Conservation (phyloP, 2,797 vertebrate genomes). For the Gouania willdenowi region DNA sequence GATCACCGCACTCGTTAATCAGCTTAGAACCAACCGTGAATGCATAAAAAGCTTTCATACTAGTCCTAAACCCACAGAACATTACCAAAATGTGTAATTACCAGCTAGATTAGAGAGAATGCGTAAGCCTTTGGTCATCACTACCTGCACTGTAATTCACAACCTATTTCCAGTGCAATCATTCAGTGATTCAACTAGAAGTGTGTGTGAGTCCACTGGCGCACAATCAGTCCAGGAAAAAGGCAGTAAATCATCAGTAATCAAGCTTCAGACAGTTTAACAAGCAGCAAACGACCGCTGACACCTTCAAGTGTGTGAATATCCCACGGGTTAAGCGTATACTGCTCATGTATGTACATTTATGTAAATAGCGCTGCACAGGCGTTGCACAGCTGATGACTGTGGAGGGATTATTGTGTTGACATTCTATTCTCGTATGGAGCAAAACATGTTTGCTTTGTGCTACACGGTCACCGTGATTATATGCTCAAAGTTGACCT, state of each 20-base stretch:
- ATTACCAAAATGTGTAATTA: constrained; percentile 45
- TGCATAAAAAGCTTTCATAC: constrained; percentile 43
- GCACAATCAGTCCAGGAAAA: constrained; percentile 11
- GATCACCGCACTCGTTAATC: constrained; percentile 53
- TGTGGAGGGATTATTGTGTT: constrained; percentile 12
- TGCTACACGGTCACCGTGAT: constrained; percentile 24
- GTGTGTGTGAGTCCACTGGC: background rate
- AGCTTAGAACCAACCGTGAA: constrained; percentile 52
- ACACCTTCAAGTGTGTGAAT: background rate
- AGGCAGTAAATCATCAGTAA: constrained; percentile 28
- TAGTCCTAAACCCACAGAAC: constrained; percentile 39
- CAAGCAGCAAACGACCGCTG: background rate
- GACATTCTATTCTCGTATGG: constrained; percentile 9
- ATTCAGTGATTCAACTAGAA: constrained; percentile 1
- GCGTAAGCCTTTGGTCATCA: constrained; percentile 13
- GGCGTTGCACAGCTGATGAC: background rate
- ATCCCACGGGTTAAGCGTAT: constrained; percentile 2
- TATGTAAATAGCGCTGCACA: background rate
- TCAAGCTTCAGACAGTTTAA: constrained; percentile 17
- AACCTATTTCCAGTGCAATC: constrained; percentile 18
- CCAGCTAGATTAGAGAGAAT: constrained; percentile 26
- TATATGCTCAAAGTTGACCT: constrained; percentile 38
- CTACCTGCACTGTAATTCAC: constrained; percentile 4
- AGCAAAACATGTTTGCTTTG: constrained; percentile 17
- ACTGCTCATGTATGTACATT: background rate